Evolutionary conservation across 30 jellyfish, hydroid and myxozoan species (phyloP), one percentile per base, ranked within the genome.

Genomic region (Morbakka virulenta): DNA sequence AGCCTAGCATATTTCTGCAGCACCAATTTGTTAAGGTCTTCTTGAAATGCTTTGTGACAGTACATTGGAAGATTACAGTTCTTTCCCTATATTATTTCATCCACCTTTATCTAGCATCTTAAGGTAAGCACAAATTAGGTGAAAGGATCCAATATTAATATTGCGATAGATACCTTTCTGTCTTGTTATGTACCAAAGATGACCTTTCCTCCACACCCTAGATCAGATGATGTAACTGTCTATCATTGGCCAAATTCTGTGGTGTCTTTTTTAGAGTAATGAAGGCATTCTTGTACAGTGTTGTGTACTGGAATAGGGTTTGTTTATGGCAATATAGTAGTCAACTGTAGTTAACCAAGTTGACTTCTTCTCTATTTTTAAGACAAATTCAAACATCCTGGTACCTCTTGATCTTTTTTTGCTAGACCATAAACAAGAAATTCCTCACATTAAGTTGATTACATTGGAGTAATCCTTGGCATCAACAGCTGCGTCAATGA

Each of bases 271-370:
- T 65, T 61, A 65, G 77, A 65, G 77, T 0, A 65, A 52, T 65
- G 77, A 20, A 65, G 77, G 77, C 77, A 65, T 65, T 65, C 77
- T 32, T 65, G 77, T 65, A 65, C 77, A 65, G 77, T 65, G 24
- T 61, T 65, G 77, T 65, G 33, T 65, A 28, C 77, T 61, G 77
- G 30, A 26, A 65, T 65, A 65, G 77, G 77, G n/a, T 61, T 65
- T 65, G 14, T 65, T 65, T 65, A 65, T 65, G 63, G 33, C 77
- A 65, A 61, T 52, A 65, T 65, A 65, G 77, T 65, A 65, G 33
- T 65, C 77, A 22, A 65, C 33, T 65, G 77, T 20, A 65, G 77
- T 65, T 61, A 65, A 65, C 77, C 77, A 28, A 65, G 77, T 29
- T 65, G 77, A 61, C 77, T 65, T 65, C 33, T 61, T 25, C 33